These are phyloP conservation scores for Stegostoma tigrinum DNA, from an alignment of 2,113 vertebrate species.

Conservation along the genomic window DNA sequence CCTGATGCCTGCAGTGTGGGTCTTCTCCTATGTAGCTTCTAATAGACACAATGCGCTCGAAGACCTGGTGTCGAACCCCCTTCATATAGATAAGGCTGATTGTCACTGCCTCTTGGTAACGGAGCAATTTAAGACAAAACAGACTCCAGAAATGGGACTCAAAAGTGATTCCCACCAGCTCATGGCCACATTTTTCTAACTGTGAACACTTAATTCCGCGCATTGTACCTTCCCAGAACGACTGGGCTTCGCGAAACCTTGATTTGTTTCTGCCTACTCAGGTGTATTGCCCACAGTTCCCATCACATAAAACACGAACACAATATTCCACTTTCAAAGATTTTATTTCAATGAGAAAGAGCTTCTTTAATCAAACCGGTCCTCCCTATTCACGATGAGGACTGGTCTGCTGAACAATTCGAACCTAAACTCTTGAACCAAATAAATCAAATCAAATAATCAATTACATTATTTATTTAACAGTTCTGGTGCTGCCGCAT, in stretches of 20 bases:
- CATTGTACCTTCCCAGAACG: not conserved
- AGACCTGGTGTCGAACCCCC: not conserved
- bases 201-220: not conserved
- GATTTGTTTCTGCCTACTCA: not conserved
- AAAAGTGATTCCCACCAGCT: not conserved
- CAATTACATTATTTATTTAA: slow-evolving; percentile 62
- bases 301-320: not conserved
- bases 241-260: not conserved
- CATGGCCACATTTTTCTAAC: not conserved
- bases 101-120: not conserved
- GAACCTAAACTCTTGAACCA: slow-evolving; percentile 57
- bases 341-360: slow-evolving; percentile 72
- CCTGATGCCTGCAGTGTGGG: too few relatives aligned
- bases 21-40: not conserved
- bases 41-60: not conserved
- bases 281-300: not conserved
- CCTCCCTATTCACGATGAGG: slow-evolving; percentile 54
- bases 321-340: slow-evolving; percentile 53
- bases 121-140: not conserved
- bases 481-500: slow-evolving; percentile 57
- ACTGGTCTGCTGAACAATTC: slow-evolving; percentile 50
- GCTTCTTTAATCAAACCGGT: slow-evolving; percentile 47
- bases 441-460: slow-evolving; percentile 53
- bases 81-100: not conserved
- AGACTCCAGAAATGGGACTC: not conserved